Conservation (phyloP, 2,797 vertebrate species). For the Trematomus bernacchii region DNA sequence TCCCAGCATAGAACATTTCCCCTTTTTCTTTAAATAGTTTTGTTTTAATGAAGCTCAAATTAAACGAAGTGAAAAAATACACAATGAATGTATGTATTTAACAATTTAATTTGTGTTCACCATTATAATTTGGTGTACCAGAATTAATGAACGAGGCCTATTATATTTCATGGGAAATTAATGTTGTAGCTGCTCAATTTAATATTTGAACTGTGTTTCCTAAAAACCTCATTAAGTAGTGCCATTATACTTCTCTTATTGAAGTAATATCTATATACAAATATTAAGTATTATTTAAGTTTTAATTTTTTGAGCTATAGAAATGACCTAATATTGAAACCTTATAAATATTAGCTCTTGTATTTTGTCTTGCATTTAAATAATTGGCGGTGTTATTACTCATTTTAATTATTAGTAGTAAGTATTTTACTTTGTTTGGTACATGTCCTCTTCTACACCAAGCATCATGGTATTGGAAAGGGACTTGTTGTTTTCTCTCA, state of each 20-base stretch:
- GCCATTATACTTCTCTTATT: not conserved
- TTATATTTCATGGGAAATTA: not conserved
- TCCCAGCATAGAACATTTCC: not conserved
- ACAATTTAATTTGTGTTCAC: no score
- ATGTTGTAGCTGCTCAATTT: not conserved
- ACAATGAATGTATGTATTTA: not conserved
- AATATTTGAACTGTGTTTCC: not conserved
- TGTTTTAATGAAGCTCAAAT: not conserved
- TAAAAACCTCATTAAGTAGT: not conserved
- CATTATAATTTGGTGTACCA: not conserved
- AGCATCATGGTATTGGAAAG: not conserved
- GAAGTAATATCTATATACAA: not conserved
- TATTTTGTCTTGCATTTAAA: no score
- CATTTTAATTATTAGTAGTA: no score
- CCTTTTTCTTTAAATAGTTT: no score
- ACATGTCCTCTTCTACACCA: not conserved
- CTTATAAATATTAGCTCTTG: not conserved
- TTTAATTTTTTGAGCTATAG: not conserved
- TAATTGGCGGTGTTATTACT: no score
- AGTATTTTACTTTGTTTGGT: not conserved
- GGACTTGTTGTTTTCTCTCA: slow-evolving; percentile 9
- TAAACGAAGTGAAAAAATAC: not conserved
- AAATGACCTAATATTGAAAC: not conserved
- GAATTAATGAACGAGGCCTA: not conserved
- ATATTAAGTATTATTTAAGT: not conserved